Evolutionary conservation across 2,113 vertebrate species (phyloP).

Genomic region (Gymnogyps californianus): DNA sequence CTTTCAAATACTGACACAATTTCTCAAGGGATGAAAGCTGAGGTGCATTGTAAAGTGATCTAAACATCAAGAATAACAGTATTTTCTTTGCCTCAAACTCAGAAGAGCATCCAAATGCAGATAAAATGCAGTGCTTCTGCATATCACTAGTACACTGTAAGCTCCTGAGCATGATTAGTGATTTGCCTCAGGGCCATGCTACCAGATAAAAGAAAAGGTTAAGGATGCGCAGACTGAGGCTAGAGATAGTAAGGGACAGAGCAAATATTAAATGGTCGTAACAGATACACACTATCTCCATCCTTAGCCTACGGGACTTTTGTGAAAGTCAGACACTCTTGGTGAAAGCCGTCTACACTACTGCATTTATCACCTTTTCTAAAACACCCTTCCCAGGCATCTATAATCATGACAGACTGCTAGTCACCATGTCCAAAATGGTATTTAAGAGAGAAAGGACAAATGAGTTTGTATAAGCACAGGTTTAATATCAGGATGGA

Average conservation of each 20-base stretch:
- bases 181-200: not conserved
- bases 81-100: not conserved
- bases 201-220: not conserved
- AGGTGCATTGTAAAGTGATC: not conserved
- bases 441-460: not conserved
- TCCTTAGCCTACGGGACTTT: not conserved
- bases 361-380: not conserved
- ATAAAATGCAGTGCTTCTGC: not conserved
- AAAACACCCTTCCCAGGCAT: not conserved
- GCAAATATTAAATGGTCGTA: not conserved
- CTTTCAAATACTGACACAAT: conserved; percentile 60
- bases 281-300: not conserved
- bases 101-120: not conserved
- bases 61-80: not conserved
- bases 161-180: not conserved
- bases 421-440: not conserved
- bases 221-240: not conserved
- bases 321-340: not conserved
- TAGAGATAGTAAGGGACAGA: not conserved
- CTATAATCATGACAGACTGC: too few species aligned
- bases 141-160: not conserved
- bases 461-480: not conserved
- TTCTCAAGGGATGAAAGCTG: conserved; percentile 27
- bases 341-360: not conserved
- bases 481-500: not conserved